Conservation (phyloP, 1,140 invertebrate genomes). For the Pseudomyrmex dendroicus region DNA sequence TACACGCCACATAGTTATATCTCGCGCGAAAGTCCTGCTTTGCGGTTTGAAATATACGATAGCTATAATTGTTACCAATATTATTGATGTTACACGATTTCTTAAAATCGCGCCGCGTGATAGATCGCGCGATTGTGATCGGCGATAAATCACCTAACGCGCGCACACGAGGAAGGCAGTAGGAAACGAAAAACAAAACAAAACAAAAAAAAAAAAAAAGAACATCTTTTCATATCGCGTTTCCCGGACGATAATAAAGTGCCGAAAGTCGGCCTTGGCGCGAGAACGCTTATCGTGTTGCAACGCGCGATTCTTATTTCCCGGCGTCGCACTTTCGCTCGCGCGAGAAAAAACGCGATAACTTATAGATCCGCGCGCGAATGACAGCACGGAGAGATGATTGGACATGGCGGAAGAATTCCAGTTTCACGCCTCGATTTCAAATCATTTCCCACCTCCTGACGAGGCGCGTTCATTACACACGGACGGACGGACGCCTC, state of each 20-base stretch:
- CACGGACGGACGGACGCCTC: not conserved
- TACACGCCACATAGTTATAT: too few relatives aligned
- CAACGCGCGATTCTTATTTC: slow-evolving; percentile 28
- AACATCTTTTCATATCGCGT: not conserved
- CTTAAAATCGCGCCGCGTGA: not conserved
- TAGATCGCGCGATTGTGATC: too few relatives aligned
- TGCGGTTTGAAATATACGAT: not conserved
- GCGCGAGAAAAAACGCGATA: slow-evolving; percentile 46
- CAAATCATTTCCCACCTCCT: not conserved
- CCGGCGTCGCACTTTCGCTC: slow-evolving; percentile 54
- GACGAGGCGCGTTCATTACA: slow-evolving; percentile 24
- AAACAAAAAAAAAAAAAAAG: too few relatives aligned
- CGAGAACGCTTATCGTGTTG: slow-evolving; percentile 40
- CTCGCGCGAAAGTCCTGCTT: slow-evolving; percentile 1
- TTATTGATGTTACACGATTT: not conserved
- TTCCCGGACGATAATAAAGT: slow-evolving; percentile 57
- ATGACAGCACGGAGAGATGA: slow-evolving; percentile 43
- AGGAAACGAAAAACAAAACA: too few relatives aligned
- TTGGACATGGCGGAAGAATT: slow-evolving; percentile 45
- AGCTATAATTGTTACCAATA: slow-evolving; percentile 11
- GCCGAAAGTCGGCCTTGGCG: slow-evolving; percentile 59
- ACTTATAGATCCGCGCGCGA: slow-evolving; percentile 62
- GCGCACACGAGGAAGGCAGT: too few relatives aligned
- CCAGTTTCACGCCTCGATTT: slow-evolving; percentile 39
- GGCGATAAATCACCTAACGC: too few relatives aligned